Base-by-base conservation (phyloP, 2,113 vertebrate species). In the Microcebus jonahi region DNA sequence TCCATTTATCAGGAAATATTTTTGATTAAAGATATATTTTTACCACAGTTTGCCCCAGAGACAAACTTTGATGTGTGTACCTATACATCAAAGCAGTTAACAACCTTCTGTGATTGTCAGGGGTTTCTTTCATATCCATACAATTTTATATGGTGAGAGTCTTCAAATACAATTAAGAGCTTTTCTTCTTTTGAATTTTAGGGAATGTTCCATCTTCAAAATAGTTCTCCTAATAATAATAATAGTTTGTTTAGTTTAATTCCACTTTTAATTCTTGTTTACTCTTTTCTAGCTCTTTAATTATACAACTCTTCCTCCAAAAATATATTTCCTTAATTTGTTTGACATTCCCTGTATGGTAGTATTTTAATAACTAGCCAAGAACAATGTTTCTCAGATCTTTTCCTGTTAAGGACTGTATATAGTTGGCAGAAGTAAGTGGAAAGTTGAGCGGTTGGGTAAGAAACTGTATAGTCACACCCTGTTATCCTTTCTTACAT, bases 151-250 rank as follows among this genome's bases (percentile, higher is more conserved):
- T 34, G 29, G 14, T 31, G 12, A 87, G 57, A 79, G 50, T 25
- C 18, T 65, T 34, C 55, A 92, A 42, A 65, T 71, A 73, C 5
- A 36, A 29, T 79, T 53, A 34, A 67, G 31, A 21, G 8, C 9
- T 88, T 91, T 67, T 76, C 34, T 79, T 87, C 25, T 83, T 89
- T 68, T 68, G 63, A 80, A 84, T 71, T 93, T 95, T 80, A 73
- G 39, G 20, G 23, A 77, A 48, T 36, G 20, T 61, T 90, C 25
- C 55, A 71, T 42, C 25, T 90, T 92, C 50, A 89, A 89, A 7
- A 39, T 59, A 61, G 20, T 73, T 55, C 42, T 76, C 76, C 27
- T 25, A 12, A 83, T 71, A 88, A 21, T 61, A 15, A 82, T 71
- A 88, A 21, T 57, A 82, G 27, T 50, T 59, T 71, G 55, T 75